A percentile compares a stretch with the other conserved stretches of the same genome.
Evolutionary conservation across 2,888 invertebrate species (phyloP).

Genomic region (Andrena fulva): DNA sequence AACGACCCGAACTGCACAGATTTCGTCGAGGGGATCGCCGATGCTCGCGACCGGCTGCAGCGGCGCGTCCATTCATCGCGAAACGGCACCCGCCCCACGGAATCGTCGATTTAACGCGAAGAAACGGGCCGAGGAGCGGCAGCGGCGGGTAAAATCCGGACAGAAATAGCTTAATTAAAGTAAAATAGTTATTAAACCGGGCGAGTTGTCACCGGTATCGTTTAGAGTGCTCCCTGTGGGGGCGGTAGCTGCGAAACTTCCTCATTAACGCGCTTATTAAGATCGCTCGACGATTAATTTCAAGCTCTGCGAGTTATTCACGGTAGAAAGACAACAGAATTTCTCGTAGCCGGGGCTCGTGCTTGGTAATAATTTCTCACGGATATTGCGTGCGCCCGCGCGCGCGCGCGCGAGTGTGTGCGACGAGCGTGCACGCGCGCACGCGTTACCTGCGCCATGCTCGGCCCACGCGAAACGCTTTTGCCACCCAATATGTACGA

Average conservation of each 20-base stretch:
- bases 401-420: background rate
- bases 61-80: background rate
- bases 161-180: constrained; percentile 58
- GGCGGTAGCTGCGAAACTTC: constrained; percentile 52
- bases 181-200: constrained; percentile 60
- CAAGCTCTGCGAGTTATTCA: constrained; percentile 60
- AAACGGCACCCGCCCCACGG: background rate
- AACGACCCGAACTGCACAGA: too few relatives aligned
- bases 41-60: background rate
- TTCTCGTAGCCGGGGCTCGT: constrained; percentile 57
- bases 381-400: constrained; percentile 35
- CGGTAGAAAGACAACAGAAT: constrained; percentile 66
- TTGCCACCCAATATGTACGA: constrained; percentile 78
- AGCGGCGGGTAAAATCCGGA: background rate
- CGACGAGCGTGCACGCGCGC: background rate
- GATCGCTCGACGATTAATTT: constrained; percentile 68
- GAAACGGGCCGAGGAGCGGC: background rate
- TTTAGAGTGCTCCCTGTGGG: constrained; percentile 32
- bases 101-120: background rate
- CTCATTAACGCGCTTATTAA: constrained; percentile 72
- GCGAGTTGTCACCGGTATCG: constrained; percentile 54
- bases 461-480: constrained; percentile 75
- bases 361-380: constrained; percentile 60
- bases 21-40: too few relatives aligned
- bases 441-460: constrained; percentile 58